Evolutionary conservation across 2,797 vertebrate genomes (phyloP).

Genomic region (Benthosema pterotum): DNA sequence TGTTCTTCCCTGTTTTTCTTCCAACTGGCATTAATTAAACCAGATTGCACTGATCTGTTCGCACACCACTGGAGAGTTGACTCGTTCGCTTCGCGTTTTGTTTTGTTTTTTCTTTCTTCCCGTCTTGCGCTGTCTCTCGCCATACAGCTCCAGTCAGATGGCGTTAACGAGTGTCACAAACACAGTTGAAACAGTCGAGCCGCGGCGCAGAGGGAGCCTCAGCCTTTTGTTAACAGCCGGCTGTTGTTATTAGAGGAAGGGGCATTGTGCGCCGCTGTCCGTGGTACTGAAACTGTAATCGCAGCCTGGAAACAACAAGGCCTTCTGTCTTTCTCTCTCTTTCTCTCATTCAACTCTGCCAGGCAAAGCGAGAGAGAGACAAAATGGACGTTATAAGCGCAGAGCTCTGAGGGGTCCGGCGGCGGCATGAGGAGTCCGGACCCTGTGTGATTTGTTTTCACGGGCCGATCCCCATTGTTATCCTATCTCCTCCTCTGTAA

Average conservation of each 20-base stretch:
- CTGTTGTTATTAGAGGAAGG: slow-evolving; percentile 3
- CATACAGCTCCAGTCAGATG: background rate
- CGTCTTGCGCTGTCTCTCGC: background rate
- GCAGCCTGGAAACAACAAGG: background rate
- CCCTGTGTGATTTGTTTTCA: slow-evolving; percentile 30
- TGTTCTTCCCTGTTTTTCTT: slow-evolving; percentile 18
- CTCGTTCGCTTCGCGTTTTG: slow-evolving; percentile 5
- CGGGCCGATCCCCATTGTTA: slow-evolving; percentile 37
- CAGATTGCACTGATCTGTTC: slow-evolving; percentile 21
- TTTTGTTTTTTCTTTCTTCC: background rate
- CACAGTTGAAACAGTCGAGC: background rate
- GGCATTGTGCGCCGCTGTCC: background rate
- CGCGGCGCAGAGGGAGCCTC: background rate
- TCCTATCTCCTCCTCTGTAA: slow-evolving; percentile 39
- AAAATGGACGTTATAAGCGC: background rate
- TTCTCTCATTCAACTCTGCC: background rate
- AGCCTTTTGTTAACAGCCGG: background rate
- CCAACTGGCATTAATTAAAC: slow-evolving; percentile 34
- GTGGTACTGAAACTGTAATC: slow-evolving; percentile 1
- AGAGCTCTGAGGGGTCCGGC: slow-evolving; percentile 6
- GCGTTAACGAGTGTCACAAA: too few relatives aligned
- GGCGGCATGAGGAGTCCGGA: slow-evolving; percentile 2
- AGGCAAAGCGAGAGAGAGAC: slow-evolving; percentile 1
- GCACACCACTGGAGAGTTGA: slow-evolving; percentile 15
- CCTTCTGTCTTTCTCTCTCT: background rate